These are phyloP conservation scores for Epistrophe grossulariae DNA, from an alignment of 2,888 invertebrate genomes.

Conservation along the genomic window DNA sequence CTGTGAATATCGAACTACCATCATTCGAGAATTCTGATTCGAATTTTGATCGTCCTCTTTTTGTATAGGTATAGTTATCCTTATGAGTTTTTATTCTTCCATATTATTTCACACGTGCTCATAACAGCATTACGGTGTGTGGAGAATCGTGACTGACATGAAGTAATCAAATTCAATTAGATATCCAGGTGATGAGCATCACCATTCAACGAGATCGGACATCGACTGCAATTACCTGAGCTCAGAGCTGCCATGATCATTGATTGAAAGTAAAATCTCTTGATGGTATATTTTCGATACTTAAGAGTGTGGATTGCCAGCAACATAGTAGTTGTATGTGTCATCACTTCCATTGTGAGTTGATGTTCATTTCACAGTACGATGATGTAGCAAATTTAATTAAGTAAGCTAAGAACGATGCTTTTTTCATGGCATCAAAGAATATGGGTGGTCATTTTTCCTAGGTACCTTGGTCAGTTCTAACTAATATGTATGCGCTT, in stretches of 20 bases:
- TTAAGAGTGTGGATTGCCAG: not conserved
- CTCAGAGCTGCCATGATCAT: conserved; percentile 47
- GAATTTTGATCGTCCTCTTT: not conserved
- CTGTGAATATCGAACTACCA: not conserved
- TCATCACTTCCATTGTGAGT: conserved; percentile 10
- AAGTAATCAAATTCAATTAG: conserved; percentile 75
- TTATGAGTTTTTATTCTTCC: conserved; percentile 8
- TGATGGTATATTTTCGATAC: not conserved
- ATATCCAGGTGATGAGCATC: conserved; percentile 72
- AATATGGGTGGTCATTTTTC: conserved; percentile 63
- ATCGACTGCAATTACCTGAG: conserved; percentile 67
- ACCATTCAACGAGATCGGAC: conserved; percentile 67
- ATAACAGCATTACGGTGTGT: not conserved
- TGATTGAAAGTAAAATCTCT: conserved; percentile 66
- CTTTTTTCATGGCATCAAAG: conserved; percentile 10
- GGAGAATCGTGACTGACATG: conserved; percentile 73
- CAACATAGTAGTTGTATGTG: not conserved
- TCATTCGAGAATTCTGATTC: not conserved
- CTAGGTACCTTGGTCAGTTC: not conserved
- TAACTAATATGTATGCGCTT: no score
- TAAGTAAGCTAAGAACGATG: conserved; percentile 54
- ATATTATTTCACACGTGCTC: conserved; percentile 60
- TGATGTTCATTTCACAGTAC: not conserved
- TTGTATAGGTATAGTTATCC: not conserved
- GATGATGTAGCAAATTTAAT: conserved; percentile 55